A percentile compares a stretch with the other conserved stretches of the same genome.
These are phyloP conservation scores for Melanotaenia parkinsoni DNA, from an alignment of 2,797 vertebrate species.

Conservation along the genomic window DNA sequence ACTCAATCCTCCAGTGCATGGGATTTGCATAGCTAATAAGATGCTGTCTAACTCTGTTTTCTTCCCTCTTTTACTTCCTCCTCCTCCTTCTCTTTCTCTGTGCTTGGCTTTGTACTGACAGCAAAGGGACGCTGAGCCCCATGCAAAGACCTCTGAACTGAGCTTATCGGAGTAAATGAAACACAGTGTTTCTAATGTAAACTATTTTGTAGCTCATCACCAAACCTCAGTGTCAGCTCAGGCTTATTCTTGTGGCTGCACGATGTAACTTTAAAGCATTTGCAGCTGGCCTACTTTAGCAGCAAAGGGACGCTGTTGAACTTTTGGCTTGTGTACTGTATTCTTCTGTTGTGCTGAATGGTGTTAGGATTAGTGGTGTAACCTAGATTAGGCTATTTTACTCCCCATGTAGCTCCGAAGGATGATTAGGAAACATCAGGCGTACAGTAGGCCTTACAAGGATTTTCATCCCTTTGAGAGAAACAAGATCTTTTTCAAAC, in stretches of 20 bases:
- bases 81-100: constrained; percentile 48
- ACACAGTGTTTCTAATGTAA: constrained; percentile 74
- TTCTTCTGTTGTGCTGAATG: constrained; percentile 26
- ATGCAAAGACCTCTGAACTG: constrained; percentile 74
- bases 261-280: constrained; percentile 22
- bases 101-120: constrained; percentile 82
- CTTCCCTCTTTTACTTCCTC: constrained; percentile 6
- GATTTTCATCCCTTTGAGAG: constrained; percentile 6
- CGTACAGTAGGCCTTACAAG: constrained; percentile 11
- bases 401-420: constrained; percentile 21
- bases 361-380: constrained; percentile 50
- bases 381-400: constrained; percentile 48
- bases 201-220: constrained; percentile 67
- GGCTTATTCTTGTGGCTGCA: constrained; percentile 18
- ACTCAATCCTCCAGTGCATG: constrained; percentile 70
- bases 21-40: constrained; percentile 87
- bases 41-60: constrained; percentile 53
- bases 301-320: constrained; percentile 44
- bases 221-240: constrained; percentile 60
- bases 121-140: constrained; percentile 73
- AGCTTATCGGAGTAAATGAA: constrained; percentile 81
- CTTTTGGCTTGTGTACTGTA: constrained; percentile 39
- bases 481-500: constrained; percentile 6
- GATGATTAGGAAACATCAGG: constrained; percentile 41
- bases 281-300: constrained; percentile 58